Percentiles rank a stretch among this genome's conserved stretches.
phyloP scores from a whole-genome alignment of 1,140 invertebrate genomes.

The Ceratosolen fusciceps region DNA sequence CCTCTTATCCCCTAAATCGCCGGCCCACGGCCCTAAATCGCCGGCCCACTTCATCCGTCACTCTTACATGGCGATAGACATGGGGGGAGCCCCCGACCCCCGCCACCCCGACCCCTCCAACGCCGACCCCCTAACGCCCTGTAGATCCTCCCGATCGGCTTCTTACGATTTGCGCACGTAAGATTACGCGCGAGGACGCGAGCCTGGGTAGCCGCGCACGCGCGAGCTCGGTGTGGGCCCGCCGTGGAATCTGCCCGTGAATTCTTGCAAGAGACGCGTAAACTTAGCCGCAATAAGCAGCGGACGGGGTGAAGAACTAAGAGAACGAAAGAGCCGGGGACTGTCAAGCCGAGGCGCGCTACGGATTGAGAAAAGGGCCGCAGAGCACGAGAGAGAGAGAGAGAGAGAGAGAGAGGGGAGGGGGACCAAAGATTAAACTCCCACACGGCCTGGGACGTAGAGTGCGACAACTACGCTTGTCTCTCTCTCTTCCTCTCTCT shows the following conservation, averaged over 20 bases:
- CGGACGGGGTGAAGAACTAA: conserved; percentile 45
- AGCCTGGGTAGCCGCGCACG: conserved; percentile 22
- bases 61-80: too few species aligned
- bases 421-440: conserved; percentile 49
- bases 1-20: not conserved
- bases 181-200: not conserved
- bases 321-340: not conserved
- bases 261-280: conserved; percentile 42
- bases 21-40: not conserved
- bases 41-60: too few species aligned
- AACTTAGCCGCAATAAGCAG: conserved; percentile 49
- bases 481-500: too few species aligned
- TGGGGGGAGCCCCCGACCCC: too few species aligned
- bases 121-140: not conserved
- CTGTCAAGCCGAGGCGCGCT: not conserved
- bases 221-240: conserved; percentile 51
- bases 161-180: not conserved
- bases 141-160: not conserved
- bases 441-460: conserved; percentile 41
- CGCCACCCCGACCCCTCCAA: too few species aligned
- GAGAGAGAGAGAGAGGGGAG: conserved; percentile 42
- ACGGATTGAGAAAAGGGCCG: not conserved
- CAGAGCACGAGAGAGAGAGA: not conserved
- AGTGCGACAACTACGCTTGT: not conserved
- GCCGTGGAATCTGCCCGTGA: too few species aligned